These are phyloP conservation scores for Drosophila suboccidentalis DNA, from an alignment of 2,888 invertebrate genomes.

Conservation along the genomic window DNA sequence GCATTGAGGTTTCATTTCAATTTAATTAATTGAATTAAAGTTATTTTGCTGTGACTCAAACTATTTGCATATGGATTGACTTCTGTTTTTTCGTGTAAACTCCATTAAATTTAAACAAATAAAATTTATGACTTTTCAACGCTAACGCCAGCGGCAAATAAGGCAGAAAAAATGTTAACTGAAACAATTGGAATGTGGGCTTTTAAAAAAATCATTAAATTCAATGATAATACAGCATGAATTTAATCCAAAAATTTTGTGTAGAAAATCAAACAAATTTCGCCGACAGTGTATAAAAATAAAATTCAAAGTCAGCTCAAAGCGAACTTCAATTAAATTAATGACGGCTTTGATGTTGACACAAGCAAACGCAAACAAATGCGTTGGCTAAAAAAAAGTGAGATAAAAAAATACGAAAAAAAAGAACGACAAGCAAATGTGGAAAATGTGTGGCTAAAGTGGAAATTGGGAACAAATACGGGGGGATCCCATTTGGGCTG, in stretches of 20 bases:
- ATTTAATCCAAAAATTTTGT: conserved; percentile 5
- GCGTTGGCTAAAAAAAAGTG: conserved; percentile 22
- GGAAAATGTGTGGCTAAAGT: conserved; percentile 35
- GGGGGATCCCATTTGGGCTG: conserved; percentile 41
- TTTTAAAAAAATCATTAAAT: conserved; percentile 12
- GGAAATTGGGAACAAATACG: conserved; percentile 31
- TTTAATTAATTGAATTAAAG: conserved; percentile 12
- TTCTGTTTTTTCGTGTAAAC: not conserved
- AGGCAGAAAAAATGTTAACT: conserved; percentile 7
- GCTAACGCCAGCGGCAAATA: conserved; percentile 5
- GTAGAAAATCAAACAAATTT: conserved; percentile 41
- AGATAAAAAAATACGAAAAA: conserved; percentile 5
- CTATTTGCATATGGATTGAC: not conserved
- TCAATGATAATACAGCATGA: conserved; percentile 10
- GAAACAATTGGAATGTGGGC: conserved; percentile 4
- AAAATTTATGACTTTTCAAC: conserved; percentile 18
- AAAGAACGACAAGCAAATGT: conserved; percentile 40
- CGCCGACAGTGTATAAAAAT: conserved; percentile 8
- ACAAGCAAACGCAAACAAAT: conserved; percentile 41
- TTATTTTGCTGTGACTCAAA: not conserved
- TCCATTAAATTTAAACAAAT: not conserved
- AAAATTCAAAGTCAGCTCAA: conserved; percentile 19
- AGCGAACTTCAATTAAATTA: conserved; percentile 69
- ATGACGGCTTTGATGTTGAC: conserved; percentile 67
- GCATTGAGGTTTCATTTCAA: not conserved